Percentiles rank a stretch among this genome's conserved stretches.
phyloP scores from a whole-genome alignment of 2,888 invertebrate species.

The Dicyrtoma fusca region DNA sequence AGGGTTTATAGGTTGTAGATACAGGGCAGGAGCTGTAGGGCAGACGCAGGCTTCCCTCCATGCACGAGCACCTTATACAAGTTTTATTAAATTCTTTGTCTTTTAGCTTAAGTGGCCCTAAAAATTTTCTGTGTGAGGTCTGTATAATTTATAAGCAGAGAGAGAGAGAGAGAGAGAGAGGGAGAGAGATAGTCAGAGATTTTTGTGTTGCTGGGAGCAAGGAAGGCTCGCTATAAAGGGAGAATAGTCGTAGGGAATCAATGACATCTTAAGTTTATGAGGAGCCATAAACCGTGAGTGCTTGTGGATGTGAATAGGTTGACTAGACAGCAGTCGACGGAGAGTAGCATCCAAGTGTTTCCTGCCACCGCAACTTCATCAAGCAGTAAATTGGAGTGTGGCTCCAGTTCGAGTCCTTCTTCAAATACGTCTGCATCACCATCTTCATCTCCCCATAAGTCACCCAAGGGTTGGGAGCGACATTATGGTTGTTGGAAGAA shows the following conservation, averaged over 20 bases:
- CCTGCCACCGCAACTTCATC: slow-evolving; percentile 20
- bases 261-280: slow-evolving; percentile 21
- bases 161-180: neutral
- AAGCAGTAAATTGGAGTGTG: slow-evolving; percentile 18
- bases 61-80: no score
- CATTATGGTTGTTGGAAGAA: slow-evolving; percentile 56
- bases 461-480: slow-evolving; percentile 48
- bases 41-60: no score
- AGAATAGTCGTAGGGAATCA: slow-evolving; percentile 6
- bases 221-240: slow-evolving; percentile 2
- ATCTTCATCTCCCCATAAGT: slow-evolving; percentile 31
- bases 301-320: slow-evolving; percentile 32
- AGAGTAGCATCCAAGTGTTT: slow-evolving; percentile 33
- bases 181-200: neutral
- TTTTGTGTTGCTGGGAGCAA: neutral
- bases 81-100: slow-evolving; percentile 7
- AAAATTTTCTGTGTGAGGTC: neutral
- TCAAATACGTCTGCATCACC: slow-evolving; percentile 24
- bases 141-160: neutral
- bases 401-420: neutral
- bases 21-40: no score
- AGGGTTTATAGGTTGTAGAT: no score
- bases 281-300: slow-evolving; percentile 13
- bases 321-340: slow-evolving; percentile 46
- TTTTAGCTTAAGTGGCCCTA: slow-evolving; percentile 1